These are phyloP conservation scores for Barnardius zonarius DNA, from an alignment of 2,113 vertebrate genomes.

Conservation along the genomic window DNA sequence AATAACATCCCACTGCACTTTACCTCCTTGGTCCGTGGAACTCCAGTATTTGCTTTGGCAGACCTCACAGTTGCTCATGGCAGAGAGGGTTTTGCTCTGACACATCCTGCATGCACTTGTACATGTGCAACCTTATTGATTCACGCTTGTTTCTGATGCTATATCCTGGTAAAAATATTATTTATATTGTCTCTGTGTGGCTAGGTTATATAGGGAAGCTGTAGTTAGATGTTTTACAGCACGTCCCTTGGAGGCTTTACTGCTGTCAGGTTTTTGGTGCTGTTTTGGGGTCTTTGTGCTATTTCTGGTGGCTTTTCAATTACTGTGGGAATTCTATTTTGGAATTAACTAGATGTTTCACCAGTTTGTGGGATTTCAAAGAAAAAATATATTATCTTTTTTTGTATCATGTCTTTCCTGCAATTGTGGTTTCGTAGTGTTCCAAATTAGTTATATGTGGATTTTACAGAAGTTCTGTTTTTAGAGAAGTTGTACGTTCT, in stretches of 20 bases:
- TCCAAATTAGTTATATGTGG: background rate
- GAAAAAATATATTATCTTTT: background rate
- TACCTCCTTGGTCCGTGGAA: background rate
- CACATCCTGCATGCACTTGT: fast-evolving
- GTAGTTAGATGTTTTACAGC: background rate
- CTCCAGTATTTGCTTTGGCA: background rate
- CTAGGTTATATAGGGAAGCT: background rate
- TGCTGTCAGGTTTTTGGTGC: background rate
- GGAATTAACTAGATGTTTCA: conserved; percentile 14
- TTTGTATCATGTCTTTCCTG: background rate
- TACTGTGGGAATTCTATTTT: background rate
- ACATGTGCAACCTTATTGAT: background rate
- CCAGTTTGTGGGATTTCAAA: background rate
- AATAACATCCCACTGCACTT: background rate
- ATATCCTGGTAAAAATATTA: background rate
- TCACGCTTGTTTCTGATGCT: background rate
- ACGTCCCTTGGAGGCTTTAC: background rate
- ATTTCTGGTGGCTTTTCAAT: background rate
- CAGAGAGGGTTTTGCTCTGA: background rate
- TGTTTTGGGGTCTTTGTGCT: conserved; percentile 9
- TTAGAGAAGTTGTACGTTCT: background rate
- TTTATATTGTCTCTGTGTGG: background rate
- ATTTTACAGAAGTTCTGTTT: background rate
- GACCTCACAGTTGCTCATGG: background rate
- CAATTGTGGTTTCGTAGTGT: background rate